These are phyloP conservation scores for Chelidonichthys spinosus DNA, from an alignment of 2,797 vertebrate species.

Conservation along the genomic window DNA sequence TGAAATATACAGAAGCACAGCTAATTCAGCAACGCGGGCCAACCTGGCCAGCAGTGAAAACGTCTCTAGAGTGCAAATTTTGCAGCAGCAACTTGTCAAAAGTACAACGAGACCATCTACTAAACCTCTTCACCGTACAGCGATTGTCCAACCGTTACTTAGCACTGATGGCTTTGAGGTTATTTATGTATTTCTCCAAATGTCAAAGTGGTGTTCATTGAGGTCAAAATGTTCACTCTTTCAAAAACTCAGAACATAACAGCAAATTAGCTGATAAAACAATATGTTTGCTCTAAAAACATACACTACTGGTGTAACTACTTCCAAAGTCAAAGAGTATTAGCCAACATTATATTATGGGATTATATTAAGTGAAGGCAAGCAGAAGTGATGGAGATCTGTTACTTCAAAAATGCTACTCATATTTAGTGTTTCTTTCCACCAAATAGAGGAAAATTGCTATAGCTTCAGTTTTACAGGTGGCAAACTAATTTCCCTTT, in stretches of 20 bases:
- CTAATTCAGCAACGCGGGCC: neutral
- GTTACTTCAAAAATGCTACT: neutral
- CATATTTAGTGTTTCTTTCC: too few relatives aligned
- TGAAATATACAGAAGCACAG: conserved; percentile 25
- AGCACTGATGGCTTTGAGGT: neutral
- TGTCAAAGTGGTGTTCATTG: neutral
- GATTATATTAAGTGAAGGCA: neutral
- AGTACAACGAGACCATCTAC: neutral
- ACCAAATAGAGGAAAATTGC: too few relatives aligned
- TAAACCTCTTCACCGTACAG: neutral
- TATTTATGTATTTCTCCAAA: neutral
- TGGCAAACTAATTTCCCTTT: neutral
- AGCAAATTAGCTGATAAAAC: neutral
- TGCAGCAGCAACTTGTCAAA: neutral
- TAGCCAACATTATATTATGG: neutral
- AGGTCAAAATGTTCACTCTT: neutral
- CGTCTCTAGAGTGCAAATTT: neutral
- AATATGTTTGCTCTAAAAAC: neutral
- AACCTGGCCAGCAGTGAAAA: neutral
- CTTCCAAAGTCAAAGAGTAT: neutral
- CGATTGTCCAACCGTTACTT: neutral
- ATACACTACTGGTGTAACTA: neutral
- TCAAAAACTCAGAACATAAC: neutral
- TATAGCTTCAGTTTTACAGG: neutral
- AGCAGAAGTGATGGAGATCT: neutral